Evolutionary conservation across 2,888 invertebrate genomes (phyloP), one percentile per base, ranked within the genome.

Genomic region (Caenorhabditis imperialis): DNA sequence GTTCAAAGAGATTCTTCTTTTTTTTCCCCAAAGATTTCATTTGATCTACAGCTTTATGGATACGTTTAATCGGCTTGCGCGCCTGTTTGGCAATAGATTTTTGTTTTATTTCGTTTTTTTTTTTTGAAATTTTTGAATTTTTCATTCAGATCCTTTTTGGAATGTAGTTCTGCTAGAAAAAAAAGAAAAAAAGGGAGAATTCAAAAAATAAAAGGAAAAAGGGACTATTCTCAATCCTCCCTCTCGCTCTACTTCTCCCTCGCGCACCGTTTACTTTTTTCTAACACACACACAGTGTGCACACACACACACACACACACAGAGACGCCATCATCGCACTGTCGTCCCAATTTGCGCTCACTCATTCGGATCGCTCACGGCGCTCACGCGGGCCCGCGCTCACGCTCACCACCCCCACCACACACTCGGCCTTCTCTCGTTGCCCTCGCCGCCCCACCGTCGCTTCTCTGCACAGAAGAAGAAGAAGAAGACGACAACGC

Each of bases 261-360:
- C 27, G 67, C 67, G 67, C 57, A 67, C 67, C 51, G 67, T 67
- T 67, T 67, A 67, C 67, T 67, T 67, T 65, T 67, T 67, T 57
- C 67, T n/a, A n/a, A n/a, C n/a, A n/a, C n/a, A n/a, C n/a, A 57
- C 57, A 67, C 67, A 67, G 67, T 67, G 67, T 57, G 57, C 67
- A 53, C 61, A 50, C 33, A 57, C 45, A 60, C 60, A 62, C 61
- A 47, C 47, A 47, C 50, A 51, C 38, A 51, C 67, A 57, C 67
- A 47, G 48, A 54, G 50, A 33, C 57, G 57, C 42, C 57, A 57
- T 55, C 65, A 55, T 48, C 67, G 67, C 57, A 67, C 67, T 67
- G 57, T 50, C 67, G 55, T 48, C 67, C 55, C 57, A 30, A 6
- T 7, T 30, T 30, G 25, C 67, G 67, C 67, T 67, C 67, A 67